Conservation (phyloP, 2,888 invertebrate species). For the Smittia aterrima region DNA sequence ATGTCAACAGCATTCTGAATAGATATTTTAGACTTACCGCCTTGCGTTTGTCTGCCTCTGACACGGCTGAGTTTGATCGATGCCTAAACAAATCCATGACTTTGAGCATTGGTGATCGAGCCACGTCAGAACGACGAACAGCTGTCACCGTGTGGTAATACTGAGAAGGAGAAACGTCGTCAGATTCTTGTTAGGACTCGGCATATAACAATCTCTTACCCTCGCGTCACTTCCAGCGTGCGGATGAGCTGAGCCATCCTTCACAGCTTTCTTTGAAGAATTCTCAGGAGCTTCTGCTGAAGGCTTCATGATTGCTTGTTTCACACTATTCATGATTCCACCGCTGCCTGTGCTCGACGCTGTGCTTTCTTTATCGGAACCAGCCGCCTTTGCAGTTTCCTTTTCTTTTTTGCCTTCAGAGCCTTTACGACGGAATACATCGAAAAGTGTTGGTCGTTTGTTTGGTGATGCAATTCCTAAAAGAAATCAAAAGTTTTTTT, state of each 20-base stretch:
- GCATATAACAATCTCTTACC: too few relatives aligned
- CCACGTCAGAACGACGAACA: constrained; percentile 60
- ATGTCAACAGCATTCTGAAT: too few relatives aligned
- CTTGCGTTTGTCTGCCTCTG: constrained; percentile 68
- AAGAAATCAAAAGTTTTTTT: constrained; percentile 42
- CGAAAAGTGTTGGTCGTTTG: constrained; percentile 71
- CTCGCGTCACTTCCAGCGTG: constrained; percentile 61
- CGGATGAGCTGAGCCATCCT: constrained; percentile 70
- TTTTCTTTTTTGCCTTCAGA: constrained; percentile 62
- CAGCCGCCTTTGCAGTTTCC: constrained; percentile 45
- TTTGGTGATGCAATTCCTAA: constrained; percentile 66
- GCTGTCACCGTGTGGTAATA: constrained; percentile 74
- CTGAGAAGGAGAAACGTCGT: constrained; percentile 49
- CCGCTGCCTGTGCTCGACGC: constrained; percentile 49
- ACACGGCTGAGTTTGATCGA: constrained; percentile 68
- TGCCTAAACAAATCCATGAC: constrained; percentile 87
- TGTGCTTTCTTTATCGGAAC: constrained; percentile 48
- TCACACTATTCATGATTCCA: constrained; percentile 79
- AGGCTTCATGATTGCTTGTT: constrained; percentile 64
- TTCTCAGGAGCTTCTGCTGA: constrained; percentile 41
- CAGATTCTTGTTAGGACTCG: constrained; percentile 11
- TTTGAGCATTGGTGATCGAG: constrained; percentile 79
- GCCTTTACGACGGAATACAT: constrained; percentile 75
- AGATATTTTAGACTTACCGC: constrained; percentile 63
- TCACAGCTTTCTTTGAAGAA: constrained; percentile 47